phyloP scores from a whole-genome alignment of 2,113 vertebrate genomes.

The Podarcis raffonei region DNA sequence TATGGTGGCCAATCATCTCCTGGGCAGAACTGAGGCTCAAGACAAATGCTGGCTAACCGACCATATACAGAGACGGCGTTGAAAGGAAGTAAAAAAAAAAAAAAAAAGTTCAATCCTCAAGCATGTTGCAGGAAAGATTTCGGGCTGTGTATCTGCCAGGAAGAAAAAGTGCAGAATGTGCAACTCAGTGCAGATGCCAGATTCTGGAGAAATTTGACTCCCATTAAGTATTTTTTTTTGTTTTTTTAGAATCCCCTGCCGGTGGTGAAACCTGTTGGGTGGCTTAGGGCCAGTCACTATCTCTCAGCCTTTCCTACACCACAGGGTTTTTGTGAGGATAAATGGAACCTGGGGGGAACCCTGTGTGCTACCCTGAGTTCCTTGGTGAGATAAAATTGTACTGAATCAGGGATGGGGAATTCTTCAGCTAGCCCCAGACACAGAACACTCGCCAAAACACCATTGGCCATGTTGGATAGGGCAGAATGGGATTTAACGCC shows the following conservation, averaged over 20 bases:
- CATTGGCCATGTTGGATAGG: too few relatives aligned
- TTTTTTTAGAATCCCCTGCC: not conserved
- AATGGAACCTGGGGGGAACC: not conserved
- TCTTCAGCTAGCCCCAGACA: too few relatives aligned
- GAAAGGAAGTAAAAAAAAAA: not conserved
- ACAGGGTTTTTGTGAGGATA: not conserved
- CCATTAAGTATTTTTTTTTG: not conserved
- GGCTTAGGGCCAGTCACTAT: not conserved
- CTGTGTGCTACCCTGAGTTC: not conserved
- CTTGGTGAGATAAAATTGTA: not conserved
- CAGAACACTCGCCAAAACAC: too few relatives aligned
- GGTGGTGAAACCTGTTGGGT: not conserved
- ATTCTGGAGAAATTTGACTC: not conserved
- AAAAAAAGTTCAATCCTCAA: not conserved
- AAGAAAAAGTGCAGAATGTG: not conserved
- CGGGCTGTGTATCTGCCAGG: not conserved
- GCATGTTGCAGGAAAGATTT: not conserved
- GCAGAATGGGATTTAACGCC: too few relatives aligned
- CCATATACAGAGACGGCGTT: not conserved
- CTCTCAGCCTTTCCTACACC: not conserved
- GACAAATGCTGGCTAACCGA: not conserved
- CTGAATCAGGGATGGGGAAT: too few relatives aligned
- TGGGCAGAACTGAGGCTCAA: not conserved
- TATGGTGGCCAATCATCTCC: not conserved
- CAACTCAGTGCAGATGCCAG: not conserved